Base-by-base conservation (phyloP, 2,888 invertebrate species). In the Eretmocerus hayati region DNA sequence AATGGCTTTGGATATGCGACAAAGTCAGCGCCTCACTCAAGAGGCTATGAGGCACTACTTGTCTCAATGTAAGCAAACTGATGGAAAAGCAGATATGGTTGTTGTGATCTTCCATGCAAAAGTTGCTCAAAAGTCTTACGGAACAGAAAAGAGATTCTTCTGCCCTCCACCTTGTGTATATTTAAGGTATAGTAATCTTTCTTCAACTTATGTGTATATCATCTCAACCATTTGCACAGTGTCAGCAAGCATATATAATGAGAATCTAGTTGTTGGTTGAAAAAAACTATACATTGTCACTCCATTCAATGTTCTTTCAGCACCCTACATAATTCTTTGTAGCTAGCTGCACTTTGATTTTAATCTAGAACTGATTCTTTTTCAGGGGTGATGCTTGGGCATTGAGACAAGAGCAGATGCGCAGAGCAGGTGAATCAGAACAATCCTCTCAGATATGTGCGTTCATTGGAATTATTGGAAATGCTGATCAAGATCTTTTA, bases 141-240 rank as follows among this genome's bases (percentile, higher is more conserved):
- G 53, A 44, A 53, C 44, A 16, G 53, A 53, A 22, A 53, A 53
- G 30, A 44, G 53, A 42, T 53, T 53, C 23, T 53, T 53, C 77
- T 99, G 97, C 64, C 99, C 99, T 1, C 99, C 99, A 1, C 99
- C 99, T 0, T 97, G 97, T 72, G 94, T 99, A 65, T 99, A 99
- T 73, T 77, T 99, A n/a, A 48, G 52, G 52, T 52, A 41, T 11
- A 11, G 13, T 15, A 39, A 22, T 11, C 21, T 37, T n/a, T n/a
- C n/a, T n/a, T n/a, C n/a, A n/a, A n/a, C n/a, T n/a, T n/a, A n/a
- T n/a, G n/a, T n/a, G n/a, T n/a, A n/a, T n/a, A n/a, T n/a, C n/a
- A n/a, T n/a, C n/a, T n/a, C n/a, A n/a, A n/a, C n/a, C n/a, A n/a
- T n/a, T n/a, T n/a, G n/a, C n/a, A n/a, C n/a, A n/a, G n/a, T n/a